Percentiles rank a stretch among this genome's conserved stretches.
Conservation (phyloP, 1,140 invertebrate genomes). For the Mylabris phalerata region DNA sequence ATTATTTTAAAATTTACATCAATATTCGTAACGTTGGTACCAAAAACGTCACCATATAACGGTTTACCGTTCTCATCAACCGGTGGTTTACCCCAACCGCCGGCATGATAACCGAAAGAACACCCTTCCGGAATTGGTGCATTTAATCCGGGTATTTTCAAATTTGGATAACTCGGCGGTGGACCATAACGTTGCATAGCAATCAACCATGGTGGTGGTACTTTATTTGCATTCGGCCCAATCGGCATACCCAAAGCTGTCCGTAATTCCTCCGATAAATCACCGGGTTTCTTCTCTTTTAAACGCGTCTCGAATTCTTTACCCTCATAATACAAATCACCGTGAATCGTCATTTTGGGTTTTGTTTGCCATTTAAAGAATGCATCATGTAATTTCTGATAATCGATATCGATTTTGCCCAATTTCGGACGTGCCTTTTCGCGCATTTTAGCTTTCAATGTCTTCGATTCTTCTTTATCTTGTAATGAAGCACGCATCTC, state of each 20-base stretch:
- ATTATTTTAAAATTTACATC: constrained; percentile 47
- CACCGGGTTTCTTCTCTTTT: constrained; percentile 98
- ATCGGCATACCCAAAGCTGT: constrained; percentile 98
- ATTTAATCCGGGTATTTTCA: constrained; percentile 93
- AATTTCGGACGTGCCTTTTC: constrained; percentile 95
- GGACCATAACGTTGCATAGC: constrained; percentile 99
- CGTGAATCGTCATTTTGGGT: constrained; percentile 97
- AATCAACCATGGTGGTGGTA: constrained; percentile 98
- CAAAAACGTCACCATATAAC: constrained; percentile 98
- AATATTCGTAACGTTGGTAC: constrained; percentile 56
- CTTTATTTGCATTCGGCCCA: constrained; percentile 79
- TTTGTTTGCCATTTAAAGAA: constrained; percentile 99
- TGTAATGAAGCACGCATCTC: constrained; percentile 98
- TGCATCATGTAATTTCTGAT: constrained; percentile 98
- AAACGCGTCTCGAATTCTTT: constrained; percentile 98
- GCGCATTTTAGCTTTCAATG: constrained; percentile 96
- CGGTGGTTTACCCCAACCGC: constrained; percentile 99
- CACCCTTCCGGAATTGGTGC: constrained; percentile 93
- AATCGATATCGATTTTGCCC: constrained; percentile 99
- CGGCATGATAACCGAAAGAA: constrained; percentile 98
- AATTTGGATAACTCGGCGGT: constrained; percentile 97
- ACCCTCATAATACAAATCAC: constrained; percentile 99
- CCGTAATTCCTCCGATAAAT: constrained; percentile 90
- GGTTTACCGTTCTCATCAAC: constrained; percentile 98
- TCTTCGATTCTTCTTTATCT: constrained; percentile 96